These are phyloP conservation scores for Leptonema lineaticorne DNA, from an alignment of 1,140 invertebrate species.

Conservation along the genomic window DNA sequence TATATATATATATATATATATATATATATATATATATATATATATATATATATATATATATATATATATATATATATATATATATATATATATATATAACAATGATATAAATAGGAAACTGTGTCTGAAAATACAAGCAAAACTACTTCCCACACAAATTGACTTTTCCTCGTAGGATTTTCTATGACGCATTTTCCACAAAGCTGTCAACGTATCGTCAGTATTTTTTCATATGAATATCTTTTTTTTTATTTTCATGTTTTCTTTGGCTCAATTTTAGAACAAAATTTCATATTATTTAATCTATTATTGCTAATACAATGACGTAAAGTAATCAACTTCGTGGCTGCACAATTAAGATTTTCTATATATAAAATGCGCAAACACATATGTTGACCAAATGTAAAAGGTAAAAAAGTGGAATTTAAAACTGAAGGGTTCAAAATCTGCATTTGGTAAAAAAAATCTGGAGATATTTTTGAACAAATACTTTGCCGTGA, in stretches of 20 bases:
- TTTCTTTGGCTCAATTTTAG: constrained; percentile 4
- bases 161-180: constrained; percentile 14
- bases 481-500: background rate
- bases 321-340: background rate
- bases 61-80: background rate
- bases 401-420: no score
- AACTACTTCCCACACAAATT: background rate
- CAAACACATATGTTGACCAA: background rate
- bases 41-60: background rate
- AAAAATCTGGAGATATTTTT: background rate
- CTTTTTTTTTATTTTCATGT: background rate
- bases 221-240: no score
- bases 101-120: background rate
- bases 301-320: background rate
- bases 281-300: background rate
- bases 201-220: constrained; percentile 1
- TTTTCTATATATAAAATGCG: background rate
- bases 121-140: background rate
- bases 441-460: no score
- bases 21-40: background rate
- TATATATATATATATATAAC: background rate
- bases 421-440: background rate
- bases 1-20: background rate
- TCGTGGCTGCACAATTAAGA: background rate
- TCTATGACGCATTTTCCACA: constrained; percentile 14